phyloP scores from a whole-genome alignment of 2,113 vertebrate genomes.

The Brachypteracias leptosomus region DNA sequence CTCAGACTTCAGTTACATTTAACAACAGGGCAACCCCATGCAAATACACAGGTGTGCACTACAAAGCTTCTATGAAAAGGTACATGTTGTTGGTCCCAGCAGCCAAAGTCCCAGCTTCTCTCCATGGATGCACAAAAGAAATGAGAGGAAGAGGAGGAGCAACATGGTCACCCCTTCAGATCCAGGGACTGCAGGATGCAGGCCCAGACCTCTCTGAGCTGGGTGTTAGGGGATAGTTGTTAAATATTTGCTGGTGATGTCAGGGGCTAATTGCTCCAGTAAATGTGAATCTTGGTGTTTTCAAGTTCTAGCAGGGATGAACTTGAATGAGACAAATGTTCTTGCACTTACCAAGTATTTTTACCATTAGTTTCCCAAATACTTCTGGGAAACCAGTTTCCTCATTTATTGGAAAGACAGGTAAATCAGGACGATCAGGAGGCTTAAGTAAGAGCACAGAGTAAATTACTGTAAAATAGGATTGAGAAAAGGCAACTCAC shows the following conservation, averaged over 20 bases:
- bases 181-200: not conserved
- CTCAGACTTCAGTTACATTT: not conserved
- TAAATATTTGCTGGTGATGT: not conserved
- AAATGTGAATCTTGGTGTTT: not conserved
- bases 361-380: not conserved
- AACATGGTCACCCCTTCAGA: not conserved
- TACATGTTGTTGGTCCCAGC: not conserved
- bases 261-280: not conserved
- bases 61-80: not conserved
- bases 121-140: not conserved
- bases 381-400: not conserved
- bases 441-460: not conserved
- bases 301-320: not conserved
- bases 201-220: not conserved
- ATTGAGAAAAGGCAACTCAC: not conserved
- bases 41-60: not conserved
- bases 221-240: not conserved
- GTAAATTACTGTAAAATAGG: not conserved
- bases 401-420: not conserved
- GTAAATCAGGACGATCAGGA: not conserved
- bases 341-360: not conserved
- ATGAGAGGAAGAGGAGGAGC: not conserved
- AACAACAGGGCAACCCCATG: not conserved
- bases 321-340: not conserved
- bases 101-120: not conserved